Conservation (phyloP, 2,797 vertebrate genomes). For the Todus mexicanus region DNA sequence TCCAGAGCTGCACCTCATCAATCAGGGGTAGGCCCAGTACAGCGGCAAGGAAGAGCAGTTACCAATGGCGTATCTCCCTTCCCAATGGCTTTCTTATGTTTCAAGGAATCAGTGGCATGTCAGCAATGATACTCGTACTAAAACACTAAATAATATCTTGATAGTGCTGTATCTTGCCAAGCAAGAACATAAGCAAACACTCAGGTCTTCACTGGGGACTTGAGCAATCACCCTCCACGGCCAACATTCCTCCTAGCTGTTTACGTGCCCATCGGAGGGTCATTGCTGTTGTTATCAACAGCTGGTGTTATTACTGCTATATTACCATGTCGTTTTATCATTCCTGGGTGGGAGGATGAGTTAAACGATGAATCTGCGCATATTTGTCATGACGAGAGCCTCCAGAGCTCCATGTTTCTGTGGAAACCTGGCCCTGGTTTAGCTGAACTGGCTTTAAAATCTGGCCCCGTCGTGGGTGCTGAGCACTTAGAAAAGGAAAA, state of each 20-base stretch:
- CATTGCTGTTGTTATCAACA: not conserved
- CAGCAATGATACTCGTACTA: slow-evolving; percentile 38
- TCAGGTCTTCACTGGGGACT: slow-evolving; percentile 42
- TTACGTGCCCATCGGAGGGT: not conserved
- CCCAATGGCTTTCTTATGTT: not conserved
- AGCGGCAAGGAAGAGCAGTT: not conserved
- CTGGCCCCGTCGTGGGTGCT: slow-evolving; percentile 15
- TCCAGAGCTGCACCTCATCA: slow-evolving; percentile 54
- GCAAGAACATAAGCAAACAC: slow-evolving; percentile 52
- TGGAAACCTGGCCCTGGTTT: slow-evolving; percentile 49
- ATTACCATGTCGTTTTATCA: slow-evolving; percentile 18
- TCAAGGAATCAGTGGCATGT: slow-evolving; percentile 33
- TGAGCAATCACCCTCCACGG: slow-evolving; percentile 29
- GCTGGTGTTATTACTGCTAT: slow-evolving; percentile 7
- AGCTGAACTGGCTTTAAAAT: slow-evolving; percentile 29
- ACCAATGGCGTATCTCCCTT: not conserved
- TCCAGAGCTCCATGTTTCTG: not conserved
- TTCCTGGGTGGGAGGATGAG: slow-evolving; percentile 51
- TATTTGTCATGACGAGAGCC: slow-evolving; percentile 15
- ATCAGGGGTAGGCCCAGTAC: not conserved
- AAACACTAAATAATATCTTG: slow-evolving; percentile 18
- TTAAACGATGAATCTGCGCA: not conserved
- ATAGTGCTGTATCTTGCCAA: not conserved
- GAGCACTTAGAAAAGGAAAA: not conserved
- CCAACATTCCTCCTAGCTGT: slow-evolving; percentile 56